A percentile compares a stretch with the other conserved stretches of the same genome.
Conservation (phyloP, 2,113 vertebrate species). For the Dicaeum eximium region DNA sequence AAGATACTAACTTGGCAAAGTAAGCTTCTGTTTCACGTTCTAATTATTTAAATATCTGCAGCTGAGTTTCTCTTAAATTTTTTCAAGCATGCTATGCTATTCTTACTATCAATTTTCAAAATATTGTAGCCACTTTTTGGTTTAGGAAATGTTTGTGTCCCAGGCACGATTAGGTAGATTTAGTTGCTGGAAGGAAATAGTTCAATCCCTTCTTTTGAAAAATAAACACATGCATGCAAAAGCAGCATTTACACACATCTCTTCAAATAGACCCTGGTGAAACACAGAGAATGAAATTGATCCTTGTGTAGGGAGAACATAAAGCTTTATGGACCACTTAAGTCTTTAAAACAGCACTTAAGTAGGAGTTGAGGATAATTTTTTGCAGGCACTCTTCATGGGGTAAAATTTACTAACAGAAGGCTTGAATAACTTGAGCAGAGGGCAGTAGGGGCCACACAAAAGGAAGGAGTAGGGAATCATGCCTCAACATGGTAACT, state of each 20-base stretch:
- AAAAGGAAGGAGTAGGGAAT: constrained; percentile 46
- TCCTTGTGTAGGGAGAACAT: neutral
- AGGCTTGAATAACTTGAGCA: constrained; percentile 29
- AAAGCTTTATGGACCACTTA: constrained; percentile 27
- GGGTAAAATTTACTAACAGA: constrained; percentile 54
- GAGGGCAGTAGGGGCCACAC: constrained; percentile 37
- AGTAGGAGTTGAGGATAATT: constrained; percentile 17
- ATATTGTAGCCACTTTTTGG: neutral
- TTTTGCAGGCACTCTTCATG: constrained; percentile 40
- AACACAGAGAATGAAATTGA: neutral
- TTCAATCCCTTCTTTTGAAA: neutral
- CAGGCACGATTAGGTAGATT: neutral
- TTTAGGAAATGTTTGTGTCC: neutral
- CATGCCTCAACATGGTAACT: constrained; percentile 29
- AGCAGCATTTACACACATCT: neutral
- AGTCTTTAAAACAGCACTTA: constrained; percentile 35
- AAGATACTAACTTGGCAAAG: neutral
- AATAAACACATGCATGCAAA: neutral
- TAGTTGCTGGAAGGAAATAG: neutral
- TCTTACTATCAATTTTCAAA: neutral
- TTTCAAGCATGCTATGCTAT: neutral
- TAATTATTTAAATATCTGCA: neutral
- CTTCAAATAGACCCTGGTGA: neutral
- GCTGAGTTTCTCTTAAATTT: neutral
- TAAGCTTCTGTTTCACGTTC: neutral